Conservation (phyloP, 2,888 invertebrate genomes). For the Nudaria mundana region DNA sequence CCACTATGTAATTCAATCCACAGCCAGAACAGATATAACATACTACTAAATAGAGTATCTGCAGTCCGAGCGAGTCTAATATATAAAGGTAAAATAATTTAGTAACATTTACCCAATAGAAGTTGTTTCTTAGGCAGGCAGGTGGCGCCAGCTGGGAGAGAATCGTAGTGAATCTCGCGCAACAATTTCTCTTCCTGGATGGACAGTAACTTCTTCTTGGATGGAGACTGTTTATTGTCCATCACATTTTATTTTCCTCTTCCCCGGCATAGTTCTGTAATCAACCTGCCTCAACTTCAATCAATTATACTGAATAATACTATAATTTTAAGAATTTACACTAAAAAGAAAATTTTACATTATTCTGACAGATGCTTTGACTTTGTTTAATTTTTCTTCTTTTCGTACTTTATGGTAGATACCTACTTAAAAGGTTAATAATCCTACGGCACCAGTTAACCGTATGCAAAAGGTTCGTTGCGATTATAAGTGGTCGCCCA, state of each 20-base stretch:
- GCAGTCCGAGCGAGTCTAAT: no score
- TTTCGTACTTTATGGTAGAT: slow-evolving; percentile 21
- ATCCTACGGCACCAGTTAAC: no score
- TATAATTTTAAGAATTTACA: slow-evolving; percentile 42
- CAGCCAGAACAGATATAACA: no score
- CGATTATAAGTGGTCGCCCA: no score
- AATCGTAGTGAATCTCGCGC: slow-evolving; percentile 59
- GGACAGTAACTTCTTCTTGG: slow-evolving; percentile 63
- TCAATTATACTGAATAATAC: slow-evolving; percentile 29
- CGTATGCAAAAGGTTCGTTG: no score
- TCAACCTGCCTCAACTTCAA: slow-evolving; percentile 33
- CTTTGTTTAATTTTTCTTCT: slow-evolving; percentile 37
- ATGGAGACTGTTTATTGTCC: slow-evolving; percentile 72
- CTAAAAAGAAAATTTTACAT: slow-evolving; percentile 45
- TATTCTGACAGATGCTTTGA: slow-evolving; percentile 45
- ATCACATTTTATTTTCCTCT: slow-evolving; percentile 74
- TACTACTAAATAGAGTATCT: no score
- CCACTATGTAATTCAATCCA: no score
- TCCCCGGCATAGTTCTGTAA: slow-evolving; percentile 65
- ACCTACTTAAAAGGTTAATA: background rate
- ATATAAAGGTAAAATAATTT: background rate
- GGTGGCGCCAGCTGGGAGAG: slow-evolving; percentile 36
- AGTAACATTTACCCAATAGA: slow-evolving; percentile 44
- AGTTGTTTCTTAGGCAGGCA: slow-evolving; percentile 46
- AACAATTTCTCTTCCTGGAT: slow-evolving; percentile 65